Percentiles rank a stretch among this genome's conserved stretches.
Conservation (phyloP, 2,888 invertebrate genomes). For the Trissoscelio sp. region DNA sequence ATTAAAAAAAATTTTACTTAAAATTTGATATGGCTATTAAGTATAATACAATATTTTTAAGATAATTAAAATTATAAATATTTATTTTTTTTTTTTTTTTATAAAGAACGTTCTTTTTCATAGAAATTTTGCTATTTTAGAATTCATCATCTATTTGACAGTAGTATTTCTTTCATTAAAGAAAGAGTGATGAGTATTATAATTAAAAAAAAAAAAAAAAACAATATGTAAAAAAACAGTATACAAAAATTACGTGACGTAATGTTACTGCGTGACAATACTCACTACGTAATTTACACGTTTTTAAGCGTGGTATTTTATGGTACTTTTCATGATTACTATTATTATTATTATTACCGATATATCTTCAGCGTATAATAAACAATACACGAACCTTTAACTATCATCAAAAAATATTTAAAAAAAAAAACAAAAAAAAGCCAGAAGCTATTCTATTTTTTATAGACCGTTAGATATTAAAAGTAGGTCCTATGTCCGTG, state of each 20-base stretch:
- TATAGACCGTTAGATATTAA: slow-evolving; percentile 10
- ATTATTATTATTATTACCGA: slow-evolving; percentile 12
- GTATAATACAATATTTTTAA: too few species aligned
- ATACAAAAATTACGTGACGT: slow-evolving; percentile 56
- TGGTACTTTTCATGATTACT: slow-evolving; percentile 36
- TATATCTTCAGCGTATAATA: slow-evolving; percentile 4
- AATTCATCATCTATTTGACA: slow-evolving; percentile 28
- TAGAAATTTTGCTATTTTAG: slow-evolving; percentile 20
- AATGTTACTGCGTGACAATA: slow-evolving; percentile 52
- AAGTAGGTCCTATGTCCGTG: background rate
- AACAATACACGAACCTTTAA: slow-evolving; percentile 12
- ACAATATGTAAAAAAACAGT: slow-evolving; percentile 15
- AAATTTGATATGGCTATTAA: too few species aligned
- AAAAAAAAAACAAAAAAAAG: too few species aligned
- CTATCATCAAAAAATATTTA: slow-evolving; percentile 39
- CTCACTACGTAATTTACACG: slow-evolving; percentile 43
- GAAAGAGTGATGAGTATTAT: slow-evolving; percentile 42
- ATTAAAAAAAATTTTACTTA: too few species aligned
- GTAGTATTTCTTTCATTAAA: slow-evolving; percentile 47
- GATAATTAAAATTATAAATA: too few species aligned
- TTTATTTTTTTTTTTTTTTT: too few species aligned
- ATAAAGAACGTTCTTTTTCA: slow-evolving; percentile 63
- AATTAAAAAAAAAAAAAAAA: slow-evolving; percentile 1
- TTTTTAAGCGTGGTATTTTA: slow-evolving; percentile 48
- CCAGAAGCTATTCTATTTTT: slow-evolving; percentile 21